Conservation (phyloP, 2,888 invertebrate species). For the Sarcophaga carnaria region DNA sequence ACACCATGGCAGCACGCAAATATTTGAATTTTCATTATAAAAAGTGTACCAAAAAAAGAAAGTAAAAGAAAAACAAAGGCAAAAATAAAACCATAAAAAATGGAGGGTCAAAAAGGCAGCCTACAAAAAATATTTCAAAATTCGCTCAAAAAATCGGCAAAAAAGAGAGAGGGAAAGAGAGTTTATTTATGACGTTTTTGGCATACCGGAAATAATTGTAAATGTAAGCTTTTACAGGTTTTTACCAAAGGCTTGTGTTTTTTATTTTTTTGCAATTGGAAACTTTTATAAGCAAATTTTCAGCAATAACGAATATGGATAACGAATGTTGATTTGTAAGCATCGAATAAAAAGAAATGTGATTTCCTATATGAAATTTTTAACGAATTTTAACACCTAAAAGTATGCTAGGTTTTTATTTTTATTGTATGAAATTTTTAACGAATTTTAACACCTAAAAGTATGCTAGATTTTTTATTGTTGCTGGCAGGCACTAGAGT, state of each 20-base stretch:
- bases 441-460: no score
- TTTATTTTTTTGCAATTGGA: neutral
- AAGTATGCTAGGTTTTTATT: no score
- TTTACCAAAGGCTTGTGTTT: constrained; percentile 2
- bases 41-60: neutral
- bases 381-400: no score
- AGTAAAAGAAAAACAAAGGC: neutral
- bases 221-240: constrained; percentile 50
- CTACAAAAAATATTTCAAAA: constrained; percentile 31
- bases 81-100: constrained; percentile 8
- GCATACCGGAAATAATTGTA: constrained; percentile 31
- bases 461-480: no score
- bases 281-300: neutral
- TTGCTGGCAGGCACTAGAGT: no score
- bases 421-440: no score
- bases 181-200: constrained; percentile 7
- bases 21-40: constrained; percentile 29
- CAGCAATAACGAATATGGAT: neutral
- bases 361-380: no score
- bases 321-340: neutral
- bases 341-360: neutral
- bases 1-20: constrained; percentile 43
- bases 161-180: constrained; percentile 5
- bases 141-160: neutral
- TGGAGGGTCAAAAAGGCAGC: constrained; percentile 29